Percentiles rank a stretch among this genome's conserved stretches.
Conservation (phyloP, 2,797 vertebrate species). For the Schizopygopsis malacanthus region DNA sequence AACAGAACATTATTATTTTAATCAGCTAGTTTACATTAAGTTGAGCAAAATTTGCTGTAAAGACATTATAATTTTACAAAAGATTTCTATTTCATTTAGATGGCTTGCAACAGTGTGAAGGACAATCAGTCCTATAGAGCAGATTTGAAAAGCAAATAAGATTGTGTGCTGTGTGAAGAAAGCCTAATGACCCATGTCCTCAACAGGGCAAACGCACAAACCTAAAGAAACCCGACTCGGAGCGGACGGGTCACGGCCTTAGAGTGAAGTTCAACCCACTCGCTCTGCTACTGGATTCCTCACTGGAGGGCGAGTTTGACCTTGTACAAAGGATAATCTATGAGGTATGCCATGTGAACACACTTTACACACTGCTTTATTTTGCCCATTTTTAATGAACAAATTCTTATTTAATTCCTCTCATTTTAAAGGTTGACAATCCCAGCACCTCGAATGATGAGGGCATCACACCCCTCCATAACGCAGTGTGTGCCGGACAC, state of each 20-base stretch:
- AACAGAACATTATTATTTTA: neutral
- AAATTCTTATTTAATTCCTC: neutral
- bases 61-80: neutral
- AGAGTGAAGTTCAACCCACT: conserved; percentile 96
- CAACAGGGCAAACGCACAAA: conserved; percentile 92
- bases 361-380: neutral
- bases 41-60: neutral
- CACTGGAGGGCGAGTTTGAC: conserved; percentile 97
- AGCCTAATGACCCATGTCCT: neutral
- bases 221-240: conserved; percentile 95
- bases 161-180: neutral
- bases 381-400: neutral
- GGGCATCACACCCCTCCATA: conserved; percentile 97
- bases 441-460: conserved; percentile 98
- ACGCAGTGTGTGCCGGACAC: conserved; percentile 96
- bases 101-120: neutral
- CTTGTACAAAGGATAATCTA: conserved; percentile 98
- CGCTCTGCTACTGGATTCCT: conserved; percentile 94
- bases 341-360: conserved; percentile 78
- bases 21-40: neutral
- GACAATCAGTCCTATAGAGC: neutral
- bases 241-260: conserved; percentile 91
- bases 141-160: neutral
- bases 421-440: conserved; percentile 88
- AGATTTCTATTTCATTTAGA: neutral